phyloP scores from a whole-genome alignment of 2,113 vertebrate species.

The Plotosus lineatus region DNA sequence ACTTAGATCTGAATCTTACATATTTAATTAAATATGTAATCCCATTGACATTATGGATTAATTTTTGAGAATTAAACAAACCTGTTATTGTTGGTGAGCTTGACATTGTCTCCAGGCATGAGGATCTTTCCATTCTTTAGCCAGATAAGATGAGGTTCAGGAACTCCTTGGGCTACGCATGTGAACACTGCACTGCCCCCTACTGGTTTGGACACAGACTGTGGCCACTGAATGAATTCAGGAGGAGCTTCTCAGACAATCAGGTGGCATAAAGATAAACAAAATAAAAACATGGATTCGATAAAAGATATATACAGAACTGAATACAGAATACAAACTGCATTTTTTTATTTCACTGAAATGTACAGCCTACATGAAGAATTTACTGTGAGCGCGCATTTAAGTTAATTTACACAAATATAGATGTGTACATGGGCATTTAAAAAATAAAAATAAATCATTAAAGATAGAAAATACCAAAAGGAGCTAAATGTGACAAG shows the following conservation, averaged over 20 bases:
- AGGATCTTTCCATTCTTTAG: constrained; percentile 76
- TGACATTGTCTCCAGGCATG: constrained; percentile 66
- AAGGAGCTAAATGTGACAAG: neutral
- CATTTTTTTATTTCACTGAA: neutral
- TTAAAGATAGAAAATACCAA: neutral
- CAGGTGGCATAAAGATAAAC: neutral
- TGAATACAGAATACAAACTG: neutral
- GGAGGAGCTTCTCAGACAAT: constrained; percentile 67
- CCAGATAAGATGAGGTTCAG: constrained; percentile 75
- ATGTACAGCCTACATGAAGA: too few relatives aligned
- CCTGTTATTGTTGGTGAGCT: constrained; percentile 78
- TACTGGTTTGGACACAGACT: constrained; percentile 71
- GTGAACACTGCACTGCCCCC: constrained; percentile 75
- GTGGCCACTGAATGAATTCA: constrained; percentile 79
- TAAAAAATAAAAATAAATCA: neutral
- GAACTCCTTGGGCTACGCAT: constrained; percentile 71
- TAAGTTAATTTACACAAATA: neutral
- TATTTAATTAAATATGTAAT: too few relatives aligned
- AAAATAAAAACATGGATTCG: constrained; percentile 7
- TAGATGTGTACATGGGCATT: neutral
- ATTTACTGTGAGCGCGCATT: too few relatives aligned
- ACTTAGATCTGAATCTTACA: neutral
- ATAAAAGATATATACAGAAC: neutral
- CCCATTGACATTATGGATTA: neutral
- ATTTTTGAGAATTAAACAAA: constrained; percentile 41